Percentiles rank a stretch among this genome's conserved stretches.
phyloP scores from a whole-genome alignment of 2,113 vertebrate species.

The Apteryx mantelli region DNA sequence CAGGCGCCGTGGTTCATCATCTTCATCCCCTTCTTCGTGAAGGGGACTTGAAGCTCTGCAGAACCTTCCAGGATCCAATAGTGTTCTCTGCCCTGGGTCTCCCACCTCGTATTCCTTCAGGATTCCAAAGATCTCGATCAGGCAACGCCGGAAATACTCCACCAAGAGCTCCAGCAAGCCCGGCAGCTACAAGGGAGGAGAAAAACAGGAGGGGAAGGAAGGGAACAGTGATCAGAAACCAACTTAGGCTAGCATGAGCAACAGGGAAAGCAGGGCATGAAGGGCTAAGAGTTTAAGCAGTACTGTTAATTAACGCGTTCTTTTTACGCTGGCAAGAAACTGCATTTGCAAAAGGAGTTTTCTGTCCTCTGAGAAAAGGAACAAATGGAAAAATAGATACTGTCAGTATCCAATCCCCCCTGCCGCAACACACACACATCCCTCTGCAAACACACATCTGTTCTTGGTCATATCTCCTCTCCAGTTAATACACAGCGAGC shows the following conservation, averaged over 20 bases:
- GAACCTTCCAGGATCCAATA: conserved; percentile 88
- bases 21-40: conserved; percentile 78
- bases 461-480: background rate
- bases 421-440: background rate
- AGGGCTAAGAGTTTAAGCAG: background rate
- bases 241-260: background rate
- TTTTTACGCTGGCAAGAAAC: background rate
- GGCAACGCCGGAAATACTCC: conserved; percentile 97
- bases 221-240: conserved; percentile 28
- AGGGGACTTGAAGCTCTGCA: conserved; percentile 82
- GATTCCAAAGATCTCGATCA: conserved; percentile 99
- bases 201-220: conserved; percentile 16
- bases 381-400: background rate
- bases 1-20: conserved; percentile 65
- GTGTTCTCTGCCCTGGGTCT: conserved; percentile 94
- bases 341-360: background rate
- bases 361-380: background rate
- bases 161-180: conserved; percentile 95
- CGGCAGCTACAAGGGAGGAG: conserved; percentile 83
- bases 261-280: background rate
- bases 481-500: background rate
- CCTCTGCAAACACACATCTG: background rate
- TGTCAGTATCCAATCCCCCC: background rate
- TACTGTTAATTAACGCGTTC: background rate
- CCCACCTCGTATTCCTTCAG: conserved; percentile 97